phyloP scores from a whole-genome alignment of 2,797 vertebrate genomes.

The Micropoecilia bifurca region DNA sequence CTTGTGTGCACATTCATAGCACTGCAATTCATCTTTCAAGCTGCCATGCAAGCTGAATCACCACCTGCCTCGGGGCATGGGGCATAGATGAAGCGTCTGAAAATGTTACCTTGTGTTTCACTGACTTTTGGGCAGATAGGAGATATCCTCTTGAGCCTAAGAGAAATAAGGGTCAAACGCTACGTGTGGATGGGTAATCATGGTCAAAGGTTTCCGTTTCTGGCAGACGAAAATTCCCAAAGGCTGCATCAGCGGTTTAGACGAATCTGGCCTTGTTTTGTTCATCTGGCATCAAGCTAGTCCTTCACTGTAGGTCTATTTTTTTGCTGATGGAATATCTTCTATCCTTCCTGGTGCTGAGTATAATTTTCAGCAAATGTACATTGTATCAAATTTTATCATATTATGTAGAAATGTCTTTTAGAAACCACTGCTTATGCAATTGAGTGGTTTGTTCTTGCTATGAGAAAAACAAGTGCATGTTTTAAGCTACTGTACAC shows the following conservation, averaged over 20 bases:
- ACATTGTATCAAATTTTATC: slow-evolving; percentile 37
- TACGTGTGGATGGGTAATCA: slow-evolving; percentile 56
- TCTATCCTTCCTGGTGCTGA: slow-evolving; percentile 47
- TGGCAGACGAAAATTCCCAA: slow-evolving; percentile 65
- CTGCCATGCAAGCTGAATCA: slow-evolving; percentile 35
- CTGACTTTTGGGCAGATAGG: slow-evolving; percentile 31
- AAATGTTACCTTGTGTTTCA: slow-evolving; percentile 44
- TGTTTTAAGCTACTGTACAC: no score
- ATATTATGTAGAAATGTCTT: slow-evolving; percentile 11
- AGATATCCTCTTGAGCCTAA: slow-evolving; percentile 50
- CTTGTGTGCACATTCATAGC: slow-evolving; percentile 21
- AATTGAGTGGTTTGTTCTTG: slow-evolving; percentile 10
- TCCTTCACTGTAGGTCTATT: slow-evolving; percentile 39
- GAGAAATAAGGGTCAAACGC: slow-evolving; percentile 64
- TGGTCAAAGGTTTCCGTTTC: slow-evolving; percentile 67
- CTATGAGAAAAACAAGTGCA: background rate
- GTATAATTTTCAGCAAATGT: slow-evolving; percentile 59
- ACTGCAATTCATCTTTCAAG: slow-evolving; percentile 38
- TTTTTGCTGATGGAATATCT: slow-evolving; percentile 62
- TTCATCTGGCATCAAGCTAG: slow-evolving; percentile 54
- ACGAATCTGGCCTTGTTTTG: slow-evolving; percentile 46
- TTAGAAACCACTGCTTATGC: slow-evolving; percentile 28
- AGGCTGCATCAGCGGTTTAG: slow-evolving; percentile 69
- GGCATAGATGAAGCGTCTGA: slow-evolving; percentile 37
- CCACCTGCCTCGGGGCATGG: slow-evolving; percentile 39